A percentile compares a stretch with the other conserved stretches of the same genome.
Conservation (phyloP, 1,140 invertebrate genomes). For the Eupeodes corollae region DNA sequence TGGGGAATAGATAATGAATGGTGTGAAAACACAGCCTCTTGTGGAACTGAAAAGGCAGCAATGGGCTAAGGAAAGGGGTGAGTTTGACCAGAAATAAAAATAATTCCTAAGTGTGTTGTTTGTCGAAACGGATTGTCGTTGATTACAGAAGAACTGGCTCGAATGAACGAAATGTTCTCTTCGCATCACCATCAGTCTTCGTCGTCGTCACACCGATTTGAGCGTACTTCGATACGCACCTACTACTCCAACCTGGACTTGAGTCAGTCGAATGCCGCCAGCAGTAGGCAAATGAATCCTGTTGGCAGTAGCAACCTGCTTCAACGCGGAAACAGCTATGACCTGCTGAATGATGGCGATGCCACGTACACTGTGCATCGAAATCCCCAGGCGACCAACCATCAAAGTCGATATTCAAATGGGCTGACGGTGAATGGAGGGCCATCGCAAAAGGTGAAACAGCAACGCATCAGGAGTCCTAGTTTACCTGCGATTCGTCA, state of each 20-base stretch:
- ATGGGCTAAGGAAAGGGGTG: slow-evolving; percentile 59
- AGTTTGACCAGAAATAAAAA: too few relatives aligned
- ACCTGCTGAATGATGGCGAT: slow-evolving; percentile 18
- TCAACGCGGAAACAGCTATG: slow-evolving; percentile 6
- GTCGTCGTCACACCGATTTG: slow-evolving; percentile 27
- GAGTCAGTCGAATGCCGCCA: slow-evolving; percentile 14
- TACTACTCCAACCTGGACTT: slow-evolving; percentile 35
- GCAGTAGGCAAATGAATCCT: slow-evolving; percentile 9
- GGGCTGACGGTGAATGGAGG: neutral
- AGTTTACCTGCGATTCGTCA: slow-evolving; percentile 32
- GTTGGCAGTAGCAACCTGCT: slow-evolving; percentile 10
- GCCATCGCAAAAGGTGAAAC: neutral
- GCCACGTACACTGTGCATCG: slow-evolving; percentile 21
- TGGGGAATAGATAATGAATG: too few relatives aligned
- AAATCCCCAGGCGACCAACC: neutral
- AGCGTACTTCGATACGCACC: slow-evolving; percentile 36
- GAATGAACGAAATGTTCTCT: slow-evolving; percentile 39
- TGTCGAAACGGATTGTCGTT: neutral
- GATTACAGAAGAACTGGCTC: slow-evolving; percentile 49
- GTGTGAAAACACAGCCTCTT: slow-evolving; percentile 38
- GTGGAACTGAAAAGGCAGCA: slow-evolving; percentile 56
- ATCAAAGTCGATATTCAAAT: neutral
- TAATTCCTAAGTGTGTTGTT: too few relatives aligned
- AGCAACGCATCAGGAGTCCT: slow-evolving; percentile 27
- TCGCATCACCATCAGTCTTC: slow-evolving; percentile 20